Conservation (phyloP, 2,113 vertebrate species). For the Peromyscus californicus region DNA sequence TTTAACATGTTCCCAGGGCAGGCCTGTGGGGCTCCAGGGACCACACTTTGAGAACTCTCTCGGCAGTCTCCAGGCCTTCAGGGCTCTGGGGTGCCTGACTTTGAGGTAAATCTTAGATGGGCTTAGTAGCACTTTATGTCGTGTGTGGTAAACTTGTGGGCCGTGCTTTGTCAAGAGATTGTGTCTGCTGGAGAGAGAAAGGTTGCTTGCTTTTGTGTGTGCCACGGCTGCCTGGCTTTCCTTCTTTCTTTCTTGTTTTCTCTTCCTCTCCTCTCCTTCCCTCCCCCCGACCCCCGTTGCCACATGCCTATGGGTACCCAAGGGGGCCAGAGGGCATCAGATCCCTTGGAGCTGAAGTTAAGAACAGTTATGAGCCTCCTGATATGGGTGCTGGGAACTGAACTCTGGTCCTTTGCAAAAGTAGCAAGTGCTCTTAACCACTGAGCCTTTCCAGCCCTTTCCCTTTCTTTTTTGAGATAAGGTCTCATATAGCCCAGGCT, state of each 20-base stretch:
- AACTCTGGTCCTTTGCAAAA: background rate
- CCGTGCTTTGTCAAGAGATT: conserved; percentile 40
- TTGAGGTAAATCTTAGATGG: background rate
- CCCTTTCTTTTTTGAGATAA: background rate
- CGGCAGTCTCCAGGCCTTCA: background rate
- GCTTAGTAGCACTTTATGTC: background rate
- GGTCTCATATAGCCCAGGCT: background rate
- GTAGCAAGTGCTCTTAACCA: background rate
- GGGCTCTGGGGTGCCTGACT: background rate
- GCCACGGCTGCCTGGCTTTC: background rate
- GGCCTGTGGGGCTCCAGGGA: background rate
- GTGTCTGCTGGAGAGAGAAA: background rate
- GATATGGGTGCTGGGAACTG: background rate
- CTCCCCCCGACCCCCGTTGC: too few relatives aligned
- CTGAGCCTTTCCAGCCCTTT: background rate
- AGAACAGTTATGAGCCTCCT: background rate
- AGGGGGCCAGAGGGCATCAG: background rate
- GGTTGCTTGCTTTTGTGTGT: background rate
- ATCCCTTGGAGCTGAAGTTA: background rate
- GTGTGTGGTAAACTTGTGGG: background rate
- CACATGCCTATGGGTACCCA: background rate
- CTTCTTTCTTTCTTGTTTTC: too few relatives aligned
- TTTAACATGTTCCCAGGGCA: background rate
- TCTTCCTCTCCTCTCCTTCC: too few relatives aligned
- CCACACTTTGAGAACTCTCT: background rate